These are phyloP conservation scores for Dicerorhinus sumatrensis DNA, from an alignment of 2,113 vertebrate species.

Conservation along the genomic window DNA sequence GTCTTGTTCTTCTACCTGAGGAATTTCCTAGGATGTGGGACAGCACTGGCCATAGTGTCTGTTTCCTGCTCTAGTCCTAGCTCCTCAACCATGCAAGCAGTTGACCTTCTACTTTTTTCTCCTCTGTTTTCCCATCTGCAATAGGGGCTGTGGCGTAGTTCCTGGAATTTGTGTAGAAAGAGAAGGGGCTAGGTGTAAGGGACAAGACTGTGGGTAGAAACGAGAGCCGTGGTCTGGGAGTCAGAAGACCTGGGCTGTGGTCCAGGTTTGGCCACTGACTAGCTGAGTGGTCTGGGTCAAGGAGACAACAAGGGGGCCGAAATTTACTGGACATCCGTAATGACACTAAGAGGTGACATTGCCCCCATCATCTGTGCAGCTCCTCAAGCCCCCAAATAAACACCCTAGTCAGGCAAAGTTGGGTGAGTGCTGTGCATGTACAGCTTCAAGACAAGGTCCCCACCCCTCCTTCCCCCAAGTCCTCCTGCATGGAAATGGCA, in stretches of 20 bases:
- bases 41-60: neutral
- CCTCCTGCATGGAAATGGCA: neutral
- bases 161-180: slow-evolving; percentile 14
- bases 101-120: neutral
- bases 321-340: neutral
- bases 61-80: neutral
- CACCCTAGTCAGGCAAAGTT: neutral
- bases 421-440: neutral
- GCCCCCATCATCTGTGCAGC: neutral
- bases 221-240: neutral
- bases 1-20: neutral
- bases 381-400: neutral
- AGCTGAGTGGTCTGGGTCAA: neutral
- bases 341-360: neutral
- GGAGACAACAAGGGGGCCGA: neutral
- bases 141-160: neutral
- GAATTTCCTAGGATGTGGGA: slow-evolving; percentile 14
- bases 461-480: neutral
- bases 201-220: neutral
- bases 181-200: neutral
- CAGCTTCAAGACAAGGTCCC: neutral
- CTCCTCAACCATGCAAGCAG: neutral
- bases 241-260: neutral
- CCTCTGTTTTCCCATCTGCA: neutral
- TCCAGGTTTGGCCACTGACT: neutral